Percentiles rank a stretch among this genome's conserved stretches.
Evolutionary conservation across 2,797 vertebrate species (phyloP).

Genomic region (Micromesistius poutassou): DNA sequence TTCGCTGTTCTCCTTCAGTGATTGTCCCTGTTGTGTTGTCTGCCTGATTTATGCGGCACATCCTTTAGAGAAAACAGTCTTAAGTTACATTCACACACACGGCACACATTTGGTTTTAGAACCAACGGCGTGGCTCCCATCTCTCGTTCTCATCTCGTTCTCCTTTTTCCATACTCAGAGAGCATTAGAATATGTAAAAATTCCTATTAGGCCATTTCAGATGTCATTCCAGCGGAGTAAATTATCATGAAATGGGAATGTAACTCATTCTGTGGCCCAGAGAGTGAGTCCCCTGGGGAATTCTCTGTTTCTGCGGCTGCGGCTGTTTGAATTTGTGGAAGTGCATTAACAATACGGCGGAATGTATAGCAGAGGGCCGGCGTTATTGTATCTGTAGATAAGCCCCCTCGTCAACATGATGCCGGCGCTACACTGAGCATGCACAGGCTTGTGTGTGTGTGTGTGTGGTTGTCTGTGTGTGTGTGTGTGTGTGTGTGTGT

Average conservation of each 20-base stretch:
- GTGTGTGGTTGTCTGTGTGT: slow-evolving; percentile 1
- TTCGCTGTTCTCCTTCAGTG: slow-evolving; percentile 27
- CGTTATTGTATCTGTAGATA: slow-evolving; percentile 41
- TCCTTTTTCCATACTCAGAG: slow-evolving; percentile 24
- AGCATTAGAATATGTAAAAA: slow-evolving; percentile 58
- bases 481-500: neutral
- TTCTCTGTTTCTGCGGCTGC: slow-evolving; percentile 47
- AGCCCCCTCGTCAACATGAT: slow-evolving; percentile 42
- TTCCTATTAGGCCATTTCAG: slow-evolving; percentile 35
- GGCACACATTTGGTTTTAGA: neutral
- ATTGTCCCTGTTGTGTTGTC: slow-evolving; percentile 40
- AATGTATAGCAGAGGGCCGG: slow-evolving; percentile 44
- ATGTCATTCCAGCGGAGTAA: slow-evolving; percentile 48
- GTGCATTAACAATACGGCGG: slow-evolving; percentile 49
- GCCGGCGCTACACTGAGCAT: neutral
- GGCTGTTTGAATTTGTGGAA: slow-evolving; percentile 47
- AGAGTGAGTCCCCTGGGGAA: slow-evolving; percentile 44
- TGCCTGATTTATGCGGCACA: neutral
- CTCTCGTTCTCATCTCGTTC: neutral
- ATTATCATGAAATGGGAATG: slow-evolving; percentile 61
- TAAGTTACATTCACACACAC: slow-evolving; percentile 2
- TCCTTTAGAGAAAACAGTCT: neutral
- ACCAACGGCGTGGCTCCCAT: neutral
- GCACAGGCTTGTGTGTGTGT: slow-evolving; percentile 10
- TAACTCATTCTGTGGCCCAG: slow-evolving; percentile 43